phyloP scores from a whole-genome alignment of 1,140 invertebrate species.

The Lutraria rhynchaena region DNA sequence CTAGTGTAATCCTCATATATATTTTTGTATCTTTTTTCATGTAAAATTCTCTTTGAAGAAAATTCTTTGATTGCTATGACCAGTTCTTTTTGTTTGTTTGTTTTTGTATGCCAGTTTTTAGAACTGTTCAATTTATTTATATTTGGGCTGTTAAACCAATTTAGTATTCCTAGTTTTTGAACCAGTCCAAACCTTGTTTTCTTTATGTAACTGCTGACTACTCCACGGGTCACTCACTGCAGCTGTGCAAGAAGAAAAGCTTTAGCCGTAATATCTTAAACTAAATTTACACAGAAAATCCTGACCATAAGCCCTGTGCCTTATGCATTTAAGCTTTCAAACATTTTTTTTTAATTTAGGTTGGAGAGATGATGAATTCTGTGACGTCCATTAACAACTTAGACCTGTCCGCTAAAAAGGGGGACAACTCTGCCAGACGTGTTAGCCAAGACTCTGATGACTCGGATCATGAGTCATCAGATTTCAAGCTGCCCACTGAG shows the following conservation, averaged over 20 bases:
- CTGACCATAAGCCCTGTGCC: neutral
- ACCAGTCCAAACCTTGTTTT: neutral
- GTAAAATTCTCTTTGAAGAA: too few relatives aligned
- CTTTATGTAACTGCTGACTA: neutral
- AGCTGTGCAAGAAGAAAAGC: neutral
- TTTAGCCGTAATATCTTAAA: neutral
- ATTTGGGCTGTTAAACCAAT: too few relatives aligned
- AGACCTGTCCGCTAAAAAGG: constrained; percentile 59
- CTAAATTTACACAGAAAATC: neutral
- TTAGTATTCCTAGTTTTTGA: neutral
- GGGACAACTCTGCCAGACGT: neutral
- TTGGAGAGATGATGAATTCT: constrained; percentile 69
- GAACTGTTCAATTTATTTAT: too few relatives aligned
- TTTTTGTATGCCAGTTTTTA: too few relatives aligned
- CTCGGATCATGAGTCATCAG: constrained; percentile 16
- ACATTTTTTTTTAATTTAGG: constrained; percentile 50
- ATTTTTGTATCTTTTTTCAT: too few relatives aligned
- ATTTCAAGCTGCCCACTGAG: constrained; percentile 18
- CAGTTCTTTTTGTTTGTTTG: too few relatives aligned
- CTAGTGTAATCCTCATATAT: too few relatives aligned
- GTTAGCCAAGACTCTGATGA: constrained; percentile 29
- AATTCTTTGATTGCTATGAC: too few relatives aligned
- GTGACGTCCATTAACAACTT: constrained; percentile 67
- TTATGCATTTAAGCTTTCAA: neutral
- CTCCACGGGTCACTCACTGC: neutral